These are phyloP conservation scores for Cyclophora albipunctata DNA, from an alignment of 2,888 invertebrate species.

Conservation along the genomic window DNA sequence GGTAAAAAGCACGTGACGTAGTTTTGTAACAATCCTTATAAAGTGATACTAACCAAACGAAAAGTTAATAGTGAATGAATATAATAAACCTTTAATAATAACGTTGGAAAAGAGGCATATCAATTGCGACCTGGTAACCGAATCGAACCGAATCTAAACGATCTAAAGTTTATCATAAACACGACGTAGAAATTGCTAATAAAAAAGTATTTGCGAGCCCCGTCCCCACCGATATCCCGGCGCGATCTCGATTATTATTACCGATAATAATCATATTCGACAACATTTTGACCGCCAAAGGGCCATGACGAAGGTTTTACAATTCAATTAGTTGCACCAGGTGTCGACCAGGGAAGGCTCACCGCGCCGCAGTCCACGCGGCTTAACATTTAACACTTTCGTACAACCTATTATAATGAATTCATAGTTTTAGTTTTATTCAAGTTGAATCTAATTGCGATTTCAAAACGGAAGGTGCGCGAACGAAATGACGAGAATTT, in stretches of 20 bases:
- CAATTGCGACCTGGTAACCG: no score
- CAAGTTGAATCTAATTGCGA: neutral
- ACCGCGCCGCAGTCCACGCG: conserved; percentile 32
- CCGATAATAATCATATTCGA: conserved; percentile 64
- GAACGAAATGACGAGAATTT: no score
- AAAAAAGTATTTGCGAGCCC: conserved; percentile 34
- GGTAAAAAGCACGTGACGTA: no score
- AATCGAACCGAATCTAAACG: no score
- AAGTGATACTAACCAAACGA: no score
- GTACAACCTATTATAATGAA: conserved; percentile 36
- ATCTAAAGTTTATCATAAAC: neutral
- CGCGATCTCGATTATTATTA: conserved; percentile 53
- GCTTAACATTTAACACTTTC: conserved; percentile 52
- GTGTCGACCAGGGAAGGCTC: conserved; percentile 56
- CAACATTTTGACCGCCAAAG: conserved; percentile 64
- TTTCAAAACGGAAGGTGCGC: no score
- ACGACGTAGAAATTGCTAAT: conserved; percentile 4
- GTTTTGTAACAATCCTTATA: no score
- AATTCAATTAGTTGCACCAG: conserved; percentile 70
- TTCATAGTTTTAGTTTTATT: conserved; percentile 42
- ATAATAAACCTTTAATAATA: no score
- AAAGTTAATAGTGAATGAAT: no score
- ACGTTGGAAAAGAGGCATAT: no score
- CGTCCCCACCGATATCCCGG: conserved; percentile 38
- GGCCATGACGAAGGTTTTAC: conserved; percentile 68